These are phyloP conservation scores for Perodicticus potto DNA, from an alignment of 2,797 vertebrate genomes.

Conservation along the genomic window DNA sequence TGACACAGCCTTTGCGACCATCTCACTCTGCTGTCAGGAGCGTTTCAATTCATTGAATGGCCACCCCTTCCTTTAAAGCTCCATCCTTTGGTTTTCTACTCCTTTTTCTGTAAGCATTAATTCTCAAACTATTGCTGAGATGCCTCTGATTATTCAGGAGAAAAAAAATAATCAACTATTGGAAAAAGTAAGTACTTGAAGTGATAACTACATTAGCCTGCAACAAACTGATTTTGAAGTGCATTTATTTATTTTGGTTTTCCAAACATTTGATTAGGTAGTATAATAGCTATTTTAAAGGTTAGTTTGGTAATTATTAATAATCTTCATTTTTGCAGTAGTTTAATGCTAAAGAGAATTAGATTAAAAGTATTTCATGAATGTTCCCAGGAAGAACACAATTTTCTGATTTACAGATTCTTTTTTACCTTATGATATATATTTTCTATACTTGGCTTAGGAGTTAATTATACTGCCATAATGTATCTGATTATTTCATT, in stretches of 20 bases:
- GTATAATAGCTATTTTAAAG: neutral
- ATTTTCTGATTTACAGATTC: neutral
- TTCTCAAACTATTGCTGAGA: neutral
- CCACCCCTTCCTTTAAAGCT: neutral
- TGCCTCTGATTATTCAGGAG: neutral
- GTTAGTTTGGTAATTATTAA: neutral
- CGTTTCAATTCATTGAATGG: neutral
- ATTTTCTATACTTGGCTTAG: neutral
- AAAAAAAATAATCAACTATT: neutral
- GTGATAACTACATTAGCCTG: neutral
- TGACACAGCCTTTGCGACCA: neutral
- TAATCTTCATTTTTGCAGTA: neutral
- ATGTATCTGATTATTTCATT: neutral
- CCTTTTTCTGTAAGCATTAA: neutral
- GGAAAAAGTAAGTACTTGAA: neutral
- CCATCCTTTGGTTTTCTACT: neutral
- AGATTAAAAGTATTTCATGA: neutral
- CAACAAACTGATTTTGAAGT: neutral
- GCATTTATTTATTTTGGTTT: neutral
- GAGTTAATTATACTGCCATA: neutral
- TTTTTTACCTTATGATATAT: neutral
- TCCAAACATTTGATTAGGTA: neutral
- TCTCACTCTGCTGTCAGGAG: accelerated
- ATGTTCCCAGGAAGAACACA: neutral
- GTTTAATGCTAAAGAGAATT: neutral